These are phyloP conservation scores for Odontamblyopus rebecca DNA, from an alignment of 2,797 vertebrate genomes.

Conservation along the genomic window DNA sequence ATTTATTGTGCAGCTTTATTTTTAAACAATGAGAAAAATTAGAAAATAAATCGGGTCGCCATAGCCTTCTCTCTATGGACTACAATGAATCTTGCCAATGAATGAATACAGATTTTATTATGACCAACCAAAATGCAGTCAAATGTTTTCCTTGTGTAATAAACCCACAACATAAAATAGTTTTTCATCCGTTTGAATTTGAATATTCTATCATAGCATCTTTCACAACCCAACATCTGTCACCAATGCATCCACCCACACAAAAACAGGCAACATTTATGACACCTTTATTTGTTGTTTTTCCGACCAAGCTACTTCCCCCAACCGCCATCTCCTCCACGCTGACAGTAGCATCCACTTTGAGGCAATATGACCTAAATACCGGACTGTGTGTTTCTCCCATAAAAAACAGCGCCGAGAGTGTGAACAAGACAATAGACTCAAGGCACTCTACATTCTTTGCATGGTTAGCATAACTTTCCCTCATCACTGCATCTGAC, in stretches of 20 bases:
- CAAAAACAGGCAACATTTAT: constrained; percentile 18
- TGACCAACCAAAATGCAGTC: too few species aligned
- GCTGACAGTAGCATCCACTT: constrained; percentile 8
- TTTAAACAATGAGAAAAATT: too few species aligned
- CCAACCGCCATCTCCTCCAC: background rate
- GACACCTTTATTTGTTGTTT: background rate
- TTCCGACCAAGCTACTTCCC: constrained; percentile 5
- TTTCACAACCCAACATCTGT: constrained; percentile 34
- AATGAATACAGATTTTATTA: too few species aligned
- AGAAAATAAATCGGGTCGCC: too few species aligned
- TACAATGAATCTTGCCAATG: too few species aligned
- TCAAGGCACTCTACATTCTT: constrained; percentile 60
- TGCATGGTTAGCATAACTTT: constrained; percentile 66
- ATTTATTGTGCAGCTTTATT: too few species aligned
- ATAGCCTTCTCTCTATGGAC: too few species aligned
- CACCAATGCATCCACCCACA: constrained; percentile 31
- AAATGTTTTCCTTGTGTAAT: too few species aligned
- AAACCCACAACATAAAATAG: too few species aligned
- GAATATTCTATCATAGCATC: background rate
- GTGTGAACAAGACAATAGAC: constrained; percentile 32
- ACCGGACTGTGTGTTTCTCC: constrained; percentile 4
- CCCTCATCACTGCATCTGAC: constrained; percentile 35
- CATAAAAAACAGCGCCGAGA: background rate
- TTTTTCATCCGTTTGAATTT: background rate
- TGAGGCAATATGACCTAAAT: constrained; percentile 19